Base-by-base conservation (phyloP, 1,140 invertebrate species). In the Ceratina calcarata region DNA sequence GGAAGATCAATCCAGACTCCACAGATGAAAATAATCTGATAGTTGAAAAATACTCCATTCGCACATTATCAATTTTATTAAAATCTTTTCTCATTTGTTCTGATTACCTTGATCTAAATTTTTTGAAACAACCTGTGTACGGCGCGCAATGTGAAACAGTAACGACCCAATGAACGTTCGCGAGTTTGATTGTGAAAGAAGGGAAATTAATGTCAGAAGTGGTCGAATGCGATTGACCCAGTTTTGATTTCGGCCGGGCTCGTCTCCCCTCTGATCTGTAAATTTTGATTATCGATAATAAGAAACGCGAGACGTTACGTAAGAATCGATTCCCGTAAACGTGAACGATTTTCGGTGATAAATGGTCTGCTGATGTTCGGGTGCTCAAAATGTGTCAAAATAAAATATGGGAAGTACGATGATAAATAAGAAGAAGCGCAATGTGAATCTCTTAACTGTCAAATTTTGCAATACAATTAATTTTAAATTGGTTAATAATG, bases 131-230 rank as follows among this genome's bases (percentile, higher is more conserved):
- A 79, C 64, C 66, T 79, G 71, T 79, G 72, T 7, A 57, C 27
- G 53, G 27, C 37, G 68, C 68, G 37, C 60, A 60, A 72, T 68
- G 57, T 58, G 55, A 57, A 57, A n/a, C n/a, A 24, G 37, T 22
- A 67, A 67, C 64, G 73, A 61, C 20, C 62, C 13, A 32, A 66
- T 20, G 58, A 71, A 79, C 79, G 81, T 82, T 71, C 65, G 72
- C 55, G 61, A 22, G 22, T 82, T 65, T 71, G 66, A 84, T 84
- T 84, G 77, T 72, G 82, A 82, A 84, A 83, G 70, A 55, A 83
- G 49, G 75, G 18, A 61, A 70, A 84, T 84, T 72, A 62, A 51
- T 65, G 49, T 22, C 24, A 37, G 58, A 37, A 57, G 18, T 18
- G 22, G 24, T 69, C 45, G 27, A 37, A 61, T 12, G 60, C 45